These are phyloP conservation scores for Salmo trutta DNA, from an alignment of 2,797 vertebrate species.

Conservation along the genomic window DNA sequence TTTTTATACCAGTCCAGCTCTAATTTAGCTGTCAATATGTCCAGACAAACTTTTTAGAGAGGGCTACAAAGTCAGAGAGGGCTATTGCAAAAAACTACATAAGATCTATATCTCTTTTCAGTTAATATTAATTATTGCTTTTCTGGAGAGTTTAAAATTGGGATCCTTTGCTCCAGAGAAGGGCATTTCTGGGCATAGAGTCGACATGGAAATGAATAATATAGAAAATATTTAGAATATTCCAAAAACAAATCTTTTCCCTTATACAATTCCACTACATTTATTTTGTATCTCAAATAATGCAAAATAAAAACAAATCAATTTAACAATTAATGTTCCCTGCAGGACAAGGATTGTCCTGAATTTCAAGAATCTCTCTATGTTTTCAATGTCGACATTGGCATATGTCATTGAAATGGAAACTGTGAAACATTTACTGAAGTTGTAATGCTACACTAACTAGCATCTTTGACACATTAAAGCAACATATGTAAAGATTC, in stretches of 20 bases:
- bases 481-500: constrained; percentile 60
- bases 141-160: not conserved
- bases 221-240: too few species aligned
- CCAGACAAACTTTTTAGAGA: constrained; percentile 18
- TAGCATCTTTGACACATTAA: constrained; percentile 52
- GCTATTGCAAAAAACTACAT: too few species aligned
- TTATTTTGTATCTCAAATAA: not conserved
- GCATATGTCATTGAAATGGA: constrained; percentile 19
- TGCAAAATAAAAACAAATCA: not conserved
- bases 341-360: too few species aligned
- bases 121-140: not conserved
- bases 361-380: too few species aligned
- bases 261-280: too few species aligned
- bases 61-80: not conserved
- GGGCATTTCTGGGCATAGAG: too few species aligned
- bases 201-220: too few species aligned
- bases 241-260: too few species aligned
- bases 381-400: constrained; percentile 7
- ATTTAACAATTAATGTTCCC: too few species aligned
- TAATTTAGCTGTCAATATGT: not conserved
- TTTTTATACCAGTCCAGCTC: constrained; percentile 22
- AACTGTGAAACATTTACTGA: constrained; percentile 25
- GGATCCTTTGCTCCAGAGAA: too few species aligned
- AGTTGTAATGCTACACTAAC: constrained; percentile 45
- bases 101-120: too few species aligned